These are phyloP conservation scores for Drosophila nigromelanica DNA, from an alignment of 1,140 invertebrate species.

Conservation along the genomic window DNA sequence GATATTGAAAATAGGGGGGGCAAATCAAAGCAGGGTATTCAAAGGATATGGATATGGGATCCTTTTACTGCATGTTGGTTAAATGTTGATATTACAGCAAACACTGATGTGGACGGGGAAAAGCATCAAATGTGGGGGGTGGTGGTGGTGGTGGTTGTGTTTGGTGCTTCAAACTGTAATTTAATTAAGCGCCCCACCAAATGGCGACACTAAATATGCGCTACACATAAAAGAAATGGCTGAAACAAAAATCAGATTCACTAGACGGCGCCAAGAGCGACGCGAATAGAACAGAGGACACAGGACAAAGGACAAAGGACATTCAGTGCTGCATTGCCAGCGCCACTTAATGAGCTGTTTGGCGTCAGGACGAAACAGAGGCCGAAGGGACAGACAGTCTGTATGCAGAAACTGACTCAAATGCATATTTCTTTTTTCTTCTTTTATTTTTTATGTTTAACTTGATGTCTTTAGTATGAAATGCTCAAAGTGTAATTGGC, in stretches of 20 bases:
- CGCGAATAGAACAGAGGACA: background rate
- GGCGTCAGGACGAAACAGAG: background rate
- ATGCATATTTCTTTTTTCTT: conserved; percentile 19
- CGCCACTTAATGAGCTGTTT: conserved; percentile 46
- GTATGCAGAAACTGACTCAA: conserved; percentile 9
- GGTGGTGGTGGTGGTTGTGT: background rate
- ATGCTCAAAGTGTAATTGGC: conserved; percentile 38
- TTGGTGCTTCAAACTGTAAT: conserved; percentile 40
- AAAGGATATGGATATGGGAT: conserved; percentile 12
- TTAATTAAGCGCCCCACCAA: conserved; percentile 45
- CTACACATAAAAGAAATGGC: conserved; percentile 19
- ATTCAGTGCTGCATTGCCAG: conserved; percentile 13
- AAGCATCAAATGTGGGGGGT: no score
- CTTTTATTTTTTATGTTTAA: conserved; percentile 7
- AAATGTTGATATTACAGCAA: background rate
- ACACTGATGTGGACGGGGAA: no score
- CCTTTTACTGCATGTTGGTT: background rate
- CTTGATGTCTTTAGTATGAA: conserved; percentile 34
- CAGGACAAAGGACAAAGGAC: conserved; percentile 25
- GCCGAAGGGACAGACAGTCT: background rate
- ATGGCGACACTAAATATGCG: conserved; percentile 24
- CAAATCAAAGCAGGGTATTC: conserved; percentile 11
- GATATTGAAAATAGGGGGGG: background rate
- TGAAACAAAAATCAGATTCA: conserved; percentile 24
- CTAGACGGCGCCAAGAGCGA: conserved; percentile 46